These are phyloP conservation scores for Rhyzopertha dominica DNA, from an alignment of 1,140 invertebrate species.

Conservation along the genomic window DNA sequence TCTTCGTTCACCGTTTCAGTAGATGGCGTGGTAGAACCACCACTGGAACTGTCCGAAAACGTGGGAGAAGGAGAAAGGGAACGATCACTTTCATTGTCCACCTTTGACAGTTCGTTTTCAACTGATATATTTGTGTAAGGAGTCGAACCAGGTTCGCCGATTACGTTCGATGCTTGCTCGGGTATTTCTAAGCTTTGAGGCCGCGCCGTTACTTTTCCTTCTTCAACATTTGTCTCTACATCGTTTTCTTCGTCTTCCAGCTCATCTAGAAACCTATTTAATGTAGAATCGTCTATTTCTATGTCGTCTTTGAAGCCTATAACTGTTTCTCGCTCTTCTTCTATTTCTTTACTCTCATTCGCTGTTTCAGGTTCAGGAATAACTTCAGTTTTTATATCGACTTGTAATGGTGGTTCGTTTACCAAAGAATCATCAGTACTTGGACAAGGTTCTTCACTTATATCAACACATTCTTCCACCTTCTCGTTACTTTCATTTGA, in stretches of 20 bases:
- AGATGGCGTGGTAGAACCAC: conserved; percentile 32
- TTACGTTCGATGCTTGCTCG: not conserved
- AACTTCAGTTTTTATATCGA: no score
- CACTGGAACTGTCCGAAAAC: conserved; percentile 37
- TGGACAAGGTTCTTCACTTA: conserved; percentile 8
- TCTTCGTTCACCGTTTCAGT: conserved; percentile 25
- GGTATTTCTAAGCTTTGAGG: not conserved
- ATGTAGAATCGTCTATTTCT: conserved; percentile 53
- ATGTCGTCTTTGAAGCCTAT: conserved; percentile 44
- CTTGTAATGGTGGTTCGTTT: no score
- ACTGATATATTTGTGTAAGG: conserved; percentile 43
- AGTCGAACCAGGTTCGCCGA: conserved; percentile 40
- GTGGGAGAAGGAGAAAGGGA: conserved; percentile 31
- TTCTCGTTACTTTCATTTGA: conserved; percentile 14
- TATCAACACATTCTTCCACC: conserved; percentile 10
- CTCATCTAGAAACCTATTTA: conserved; percentile 54
- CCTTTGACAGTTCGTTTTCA: conserved; percentile 30
- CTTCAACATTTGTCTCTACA: conserved; percentile 7
- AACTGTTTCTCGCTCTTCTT: conserved; percentile 5
- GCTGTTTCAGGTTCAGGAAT: no score
- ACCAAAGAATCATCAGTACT: no score
- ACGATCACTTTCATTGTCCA: conserved; percentile 15
- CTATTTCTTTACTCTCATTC: not conserved
- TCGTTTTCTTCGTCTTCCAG: conserved; percentile 48
- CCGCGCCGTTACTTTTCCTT: conserved; percentile 1